Evolutionary conservation across 2,888 invertebrate species (phyloP), one percentile per base, ranked within the genome.

Genomic region (Galerucella pusilla): DNA sequence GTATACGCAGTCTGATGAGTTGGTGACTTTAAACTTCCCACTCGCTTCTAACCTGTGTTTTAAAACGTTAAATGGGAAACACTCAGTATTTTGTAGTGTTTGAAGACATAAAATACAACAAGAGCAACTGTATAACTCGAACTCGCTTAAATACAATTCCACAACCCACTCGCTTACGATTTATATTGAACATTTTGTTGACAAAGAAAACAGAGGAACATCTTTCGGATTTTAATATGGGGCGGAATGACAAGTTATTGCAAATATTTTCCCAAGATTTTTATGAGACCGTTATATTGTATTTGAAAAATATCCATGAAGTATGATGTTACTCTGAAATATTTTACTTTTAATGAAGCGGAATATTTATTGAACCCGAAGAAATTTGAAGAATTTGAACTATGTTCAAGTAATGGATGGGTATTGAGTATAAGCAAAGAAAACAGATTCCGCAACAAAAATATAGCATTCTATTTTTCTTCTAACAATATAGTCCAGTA

Each of bases 151-250:
- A 49, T 49, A 49, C 49, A 49, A 49, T 49, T 14, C 14, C 49
- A 16, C 11, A 10, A 20, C 57, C 9, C 3, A 57, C 10, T 10
- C 20, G 16, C 16, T 57, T 57, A 16, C 35, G 35, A 52, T 52
- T 10, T 16, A 66, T 61, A 61, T 49, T 63, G 42, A 74, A 71
- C 67, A 57, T 75, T 75, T 54, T 67, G 64, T 74, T 66, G 67
- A 61, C 66, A 74, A 70, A 61, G 54, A 54, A 54, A 71, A 65
- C 54, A 64, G 57, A 64, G 35, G 35, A 63, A 20, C 12, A 42
- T 73, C 25, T 61, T 71, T 71, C n/a, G 25, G 61, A 67, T 45
- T 73, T 57, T 64, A 68, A 74, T 74, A 74, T 70, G 66, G 7
- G 25, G 49, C 16, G 49, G 60, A 70, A 74, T 64, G 69, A 52